Conservation (phyloP, 2,797 vertebrate genomes). For the Muscicapa comitata region DNA sequence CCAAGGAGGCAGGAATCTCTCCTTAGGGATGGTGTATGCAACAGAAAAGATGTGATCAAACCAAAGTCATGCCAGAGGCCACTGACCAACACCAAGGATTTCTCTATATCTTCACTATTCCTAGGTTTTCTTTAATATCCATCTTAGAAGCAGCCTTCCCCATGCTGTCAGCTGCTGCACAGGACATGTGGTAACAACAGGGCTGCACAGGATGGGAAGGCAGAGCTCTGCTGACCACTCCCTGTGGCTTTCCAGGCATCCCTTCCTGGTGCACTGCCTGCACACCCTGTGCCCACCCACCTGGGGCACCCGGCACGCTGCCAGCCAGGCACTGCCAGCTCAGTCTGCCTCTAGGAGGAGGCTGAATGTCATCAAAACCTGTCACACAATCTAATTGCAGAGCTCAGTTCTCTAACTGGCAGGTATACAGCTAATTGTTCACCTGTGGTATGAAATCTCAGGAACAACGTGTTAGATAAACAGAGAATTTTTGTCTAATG, state of each 20-base stretch:
- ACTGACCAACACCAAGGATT: neutral
- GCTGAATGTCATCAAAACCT: neutral
- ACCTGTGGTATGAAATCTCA: neutral
- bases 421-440: neutral
- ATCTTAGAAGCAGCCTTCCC: neutral
- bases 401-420: neutral
- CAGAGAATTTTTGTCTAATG: neutral
- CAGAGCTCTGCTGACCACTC: neutral
- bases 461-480: neutral
- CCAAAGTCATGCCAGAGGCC: neutral
- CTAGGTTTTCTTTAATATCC: neutral
- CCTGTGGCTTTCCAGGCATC: neutral
- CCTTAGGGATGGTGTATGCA: neutral
- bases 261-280: neutral
- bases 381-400: neutral
- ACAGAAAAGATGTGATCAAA: neutral
- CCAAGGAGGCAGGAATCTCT: neutral
- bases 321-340: neutral
- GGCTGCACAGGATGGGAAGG: neutral
- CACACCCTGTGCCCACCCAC: neutral
- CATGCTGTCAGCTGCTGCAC: neutral
- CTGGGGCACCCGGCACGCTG: fast-evolving
- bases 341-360: neutral
- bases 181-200: neutral
- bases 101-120: neutral